A percentile compares a stretch with the other conserved stretches of the same genome.
These are phyloP conservation scores for Dasyprocta punctata DNA, from an alignment of 2,113 vertebrate species.

Conservation along the genomic window DNA sequence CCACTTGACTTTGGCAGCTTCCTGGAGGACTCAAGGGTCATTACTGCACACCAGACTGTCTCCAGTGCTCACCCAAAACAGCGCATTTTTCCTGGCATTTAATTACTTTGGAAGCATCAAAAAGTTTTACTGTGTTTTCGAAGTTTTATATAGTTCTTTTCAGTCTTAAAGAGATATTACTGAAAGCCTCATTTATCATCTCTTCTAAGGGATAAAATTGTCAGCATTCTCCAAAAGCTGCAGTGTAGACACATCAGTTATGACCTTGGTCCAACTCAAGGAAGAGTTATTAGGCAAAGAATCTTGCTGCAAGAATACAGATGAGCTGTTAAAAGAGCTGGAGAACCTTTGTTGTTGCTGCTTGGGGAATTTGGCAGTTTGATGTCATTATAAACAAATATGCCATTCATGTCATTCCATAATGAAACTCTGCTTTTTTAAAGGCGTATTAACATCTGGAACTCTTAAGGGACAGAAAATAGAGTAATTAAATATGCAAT, in stretches of 20 bases:
- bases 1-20: neutral
- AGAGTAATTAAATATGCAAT: slow-evolving; percentile 33
- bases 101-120: neutral
- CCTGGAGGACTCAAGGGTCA: neutral
- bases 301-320: slow-evolving; percentile 31
- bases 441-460: slow-evolving; percentile 15
- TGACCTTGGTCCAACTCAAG: slow-evolving; percentile 28
- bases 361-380: neutral
- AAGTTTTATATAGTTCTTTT: slow-evolving; percentile 28
- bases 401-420: neutral
- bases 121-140: neutral
- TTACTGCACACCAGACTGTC: neutral
- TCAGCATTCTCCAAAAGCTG: neutral
- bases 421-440: slow-evolving; percentile 51
- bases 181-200: neutral
- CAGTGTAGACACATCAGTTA: neutral
- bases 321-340: slow-evolving; percentile 16
- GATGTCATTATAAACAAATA: slow-evolving; percentile 23
- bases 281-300: neutral
- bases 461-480: neutral
- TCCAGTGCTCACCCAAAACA: neutral
- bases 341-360: slow-evolving; percentile 17
- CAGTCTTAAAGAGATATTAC: neutral
- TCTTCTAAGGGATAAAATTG: slow-evolving; percentile 6
- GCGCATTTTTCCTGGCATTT: neutral